Conservation (phyloP, 2,888 invertebrate species). For the Lochmaea crataegi region DNA sequence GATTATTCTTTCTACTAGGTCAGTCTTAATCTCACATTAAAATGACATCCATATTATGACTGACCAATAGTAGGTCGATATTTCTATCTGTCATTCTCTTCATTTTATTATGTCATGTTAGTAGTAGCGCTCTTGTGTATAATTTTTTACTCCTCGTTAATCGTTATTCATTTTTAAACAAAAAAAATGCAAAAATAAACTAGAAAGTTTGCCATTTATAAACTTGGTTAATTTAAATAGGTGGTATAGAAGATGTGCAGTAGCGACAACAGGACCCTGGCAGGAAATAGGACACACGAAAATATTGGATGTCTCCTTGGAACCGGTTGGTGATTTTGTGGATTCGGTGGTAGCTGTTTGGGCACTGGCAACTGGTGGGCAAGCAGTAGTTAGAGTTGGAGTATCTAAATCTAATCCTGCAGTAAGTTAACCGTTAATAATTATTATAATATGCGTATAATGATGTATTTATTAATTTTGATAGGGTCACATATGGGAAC, state of each 20-base stretch:
- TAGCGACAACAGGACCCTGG: conserved; percentile 90
- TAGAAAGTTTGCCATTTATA: no score
- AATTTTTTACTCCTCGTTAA: no score
- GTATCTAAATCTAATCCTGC: conserved; percentile 79
- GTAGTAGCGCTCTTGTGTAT: no score
- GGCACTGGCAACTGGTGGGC: conserved; percentile 89
- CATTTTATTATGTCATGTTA: no score
- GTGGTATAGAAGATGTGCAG: conserved; percentile 73
- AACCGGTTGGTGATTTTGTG: conserved; percentile 64
- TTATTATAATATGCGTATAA: conserved; percentile 1
- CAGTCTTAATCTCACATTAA: no score
- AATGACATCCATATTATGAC: no score
- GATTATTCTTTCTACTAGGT: no score
- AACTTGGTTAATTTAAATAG: conserved; percentile 38
- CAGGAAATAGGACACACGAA: conserved; percentile 87
- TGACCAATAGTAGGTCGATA: no score
- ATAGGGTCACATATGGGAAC: conserved; percentile 83
- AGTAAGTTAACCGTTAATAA: conserved; percentile 66
- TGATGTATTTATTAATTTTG: background rate
- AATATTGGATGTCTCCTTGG: conserved; percentile 78
- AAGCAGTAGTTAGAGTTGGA: conserved; percentile 84
- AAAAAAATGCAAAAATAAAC: no score
- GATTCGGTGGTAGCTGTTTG: conserved; percentile 75
- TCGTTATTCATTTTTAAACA: no score
- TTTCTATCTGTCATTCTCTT: no score